Conservation (phyloP, 2,113 vertebrate species). For the Gavialis gangeticus region DNA sequence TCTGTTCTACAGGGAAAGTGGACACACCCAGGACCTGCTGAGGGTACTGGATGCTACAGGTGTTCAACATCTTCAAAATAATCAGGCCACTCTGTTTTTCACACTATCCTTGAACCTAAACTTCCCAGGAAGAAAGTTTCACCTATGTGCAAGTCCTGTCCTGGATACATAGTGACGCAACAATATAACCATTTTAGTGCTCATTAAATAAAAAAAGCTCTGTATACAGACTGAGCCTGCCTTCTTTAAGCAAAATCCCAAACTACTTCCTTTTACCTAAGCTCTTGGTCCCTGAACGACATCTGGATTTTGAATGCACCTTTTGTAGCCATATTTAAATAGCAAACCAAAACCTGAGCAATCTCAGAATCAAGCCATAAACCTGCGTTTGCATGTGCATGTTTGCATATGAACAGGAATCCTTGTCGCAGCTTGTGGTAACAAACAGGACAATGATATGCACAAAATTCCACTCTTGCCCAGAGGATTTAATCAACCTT, state of each 20-base stretch:
- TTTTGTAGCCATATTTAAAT: neutral
- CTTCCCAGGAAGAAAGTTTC: rapidly evolving
- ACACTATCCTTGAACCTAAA: rapidly evolving
- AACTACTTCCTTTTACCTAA: neutral
- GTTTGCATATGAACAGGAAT: neutral
- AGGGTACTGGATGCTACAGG: rapidly evolving
- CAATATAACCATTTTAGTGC: rapidly evolving
- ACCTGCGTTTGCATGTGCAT: neutral
- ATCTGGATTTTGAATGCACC: rapidly evolving
- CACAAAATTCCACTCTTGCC: neutral
- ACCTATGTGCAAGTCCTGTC: too few species aligned
- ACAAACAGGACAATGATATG: neutral
- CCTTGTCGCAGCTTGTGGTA: rapidly evolving
- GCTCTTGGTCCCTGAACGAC: rapidly evolving
- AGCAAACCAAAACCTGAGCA: rapidly evolving
- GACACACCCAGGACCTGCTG: rapidly evolving
- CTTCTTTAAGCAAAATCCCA: neutral
- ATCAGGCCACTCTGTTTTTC: neutral
- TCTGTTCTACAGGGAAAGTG: neutral
- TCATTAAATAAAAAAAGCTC: neutral
- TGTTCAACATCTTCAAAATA: rapidly evolving
- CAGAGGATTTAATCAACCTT: neutral
- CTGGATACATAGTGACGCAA: neutral
- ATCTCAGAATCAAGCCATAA: neutral
- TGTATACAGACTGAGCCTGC: neutral